These are phyloP conservation scores for Edolisoma coerulescens DNA, from an alignment of 2,113 vertebrate genomes.

Conservation along the genomic window DNA sequence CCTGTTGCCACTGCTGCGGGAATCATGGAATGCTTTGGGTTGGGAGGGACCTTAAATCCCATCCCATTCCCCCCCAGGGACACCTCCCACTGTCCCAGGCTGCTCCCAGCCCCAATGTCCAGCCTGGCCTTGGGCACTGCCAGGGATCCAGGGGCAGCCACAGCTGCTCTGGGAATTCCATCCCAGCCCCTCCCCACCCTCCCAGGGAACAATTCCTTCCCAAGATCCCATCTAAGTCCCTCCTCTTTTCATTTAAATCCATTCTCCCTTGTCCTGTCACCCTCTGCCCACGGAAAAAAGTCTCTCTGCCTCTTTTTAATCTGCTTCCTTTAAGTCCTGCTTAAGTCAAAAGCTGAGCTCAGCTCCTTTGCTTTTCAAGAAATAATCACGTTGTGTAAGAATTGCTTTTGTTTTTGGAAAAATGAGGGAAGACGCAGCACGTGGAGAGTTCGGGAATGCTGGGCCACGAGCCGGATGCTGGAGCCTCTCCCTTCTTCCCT, in stretches of 20 bases:
- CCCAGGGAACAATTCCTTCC: background rate
- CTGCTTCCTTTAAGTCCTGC: background rate
- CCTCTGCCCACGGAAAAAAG: background rate
- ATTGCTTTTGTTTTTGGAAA: background rate
- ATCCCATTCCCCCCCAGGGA: background rate
- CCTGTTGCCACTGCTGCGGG: background rate
- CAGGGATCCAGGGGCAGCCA: background rate
- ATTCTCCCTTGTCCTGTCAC: too few relatives aligned
- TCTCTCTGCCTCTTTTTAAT: background rate
- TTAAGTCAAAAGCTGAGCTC: background rate
- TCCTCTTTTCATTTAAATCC: background rate
- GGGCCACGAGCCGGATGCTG: background rate
- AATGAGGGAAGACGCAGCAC: fast-evolving
- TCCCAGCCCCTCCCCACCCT: background rate
- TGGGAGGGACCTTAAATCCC: background rate
- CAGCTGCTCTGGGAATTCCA: background rate
- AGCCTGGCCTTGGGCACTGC: background rate
- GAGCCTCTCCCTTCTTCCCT: background rate
- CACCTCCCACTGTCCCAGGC: background rate
- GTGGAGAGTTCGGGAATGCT: background rate
- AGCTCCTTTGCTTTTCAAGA: background rate
- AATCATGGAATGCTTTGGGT: background rate
- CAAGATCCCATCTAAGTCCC: background rate
- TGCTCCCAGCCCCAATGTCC: too few relatives aligned
- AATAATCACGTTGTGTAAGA: fast-evolving